A percentile compares a stretch with the other conserved stretches of the same genome.
phyloP scores from a whole-genome alignment of 92 coral and sea anemone species.

The Virgularia gustaviana region DNA sequence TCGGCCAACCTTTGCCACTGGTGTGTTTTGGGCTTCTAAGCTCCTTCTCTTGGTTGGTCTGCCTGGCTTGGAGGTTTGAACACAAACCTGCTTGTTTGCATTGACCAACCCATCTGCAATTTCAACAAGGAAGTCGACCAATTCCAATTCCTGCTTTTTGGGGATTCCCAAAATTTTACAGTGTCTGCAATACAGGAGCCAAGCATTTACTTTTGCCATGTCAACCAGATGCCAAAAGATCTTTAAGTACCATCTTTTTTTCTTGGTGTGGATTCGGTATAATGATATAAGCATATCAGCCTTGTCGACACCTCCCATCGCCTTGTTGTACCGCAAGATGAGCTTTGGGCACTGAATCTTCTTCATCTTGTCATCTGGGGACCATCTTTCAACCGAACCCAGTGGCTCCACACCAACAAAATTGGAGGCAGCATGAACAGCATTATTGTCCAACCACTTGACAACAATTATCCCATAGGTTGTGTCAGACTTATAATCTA shows the following conservation, averaged over 20 bases:
- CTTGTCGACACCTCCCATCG: slow-evolving; percentile 29
- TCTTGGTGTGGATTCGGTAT: slow-evolving; percentile 7
- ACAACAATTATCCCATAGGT: slow-evolving; percentile 5
- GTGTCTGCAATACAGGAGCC: slow-evolving; percentile 36
- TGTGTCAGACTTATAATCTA: slow-evolving; percentile 17
- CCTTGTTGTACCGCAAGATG: slow-evolving; percentile 25
- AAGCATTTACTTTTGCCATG: slow-evolving; percentile 37
- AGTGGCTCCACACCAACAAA: slow-evolving; percentile 31
- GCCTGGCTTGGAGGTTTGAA: slow-evolving; percentile 9
- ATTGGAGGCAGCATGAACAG: slow-evolving; percentile 13
- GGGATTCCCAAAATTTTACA: slow-evolving; percentile 8
- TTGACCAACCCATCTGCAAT: slow-evolving; percentile 11
- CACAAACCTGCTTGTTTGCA: not conserved
- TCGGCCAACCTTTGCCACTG: slow-evolving; percentile 25
- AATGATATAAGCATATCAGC: slow-evolving; percentile 36
- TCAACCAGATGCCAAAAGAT: slow-evolving; percentile 40
- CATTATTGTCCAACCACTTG: slow-evolving; percentile 31
- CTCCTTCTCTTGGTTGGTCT: slow-evolving; percentile 14
- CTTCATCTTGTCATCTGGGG: slow-evolving; percentile 5
- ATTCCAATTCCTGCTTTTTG: slow-evolving; percentile 12
- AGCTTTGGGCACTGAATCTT: slow-evolving; percentile 15
- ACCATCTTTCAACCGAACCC: slow-evolving; percentile 19
- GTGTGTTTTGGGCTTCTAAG: not conserved
- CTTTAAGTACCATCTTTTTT: slow-evolving; percentile 33
- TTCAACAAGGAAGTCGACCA: slow-evolving; percentile 13